A percentile compares a stretch with the other conserved stretches of the same genome.
Evolutionary conservation across 2,888 invertebrate species (phyloP).

Genomic region (Podotricha telesiphe): DNA sequence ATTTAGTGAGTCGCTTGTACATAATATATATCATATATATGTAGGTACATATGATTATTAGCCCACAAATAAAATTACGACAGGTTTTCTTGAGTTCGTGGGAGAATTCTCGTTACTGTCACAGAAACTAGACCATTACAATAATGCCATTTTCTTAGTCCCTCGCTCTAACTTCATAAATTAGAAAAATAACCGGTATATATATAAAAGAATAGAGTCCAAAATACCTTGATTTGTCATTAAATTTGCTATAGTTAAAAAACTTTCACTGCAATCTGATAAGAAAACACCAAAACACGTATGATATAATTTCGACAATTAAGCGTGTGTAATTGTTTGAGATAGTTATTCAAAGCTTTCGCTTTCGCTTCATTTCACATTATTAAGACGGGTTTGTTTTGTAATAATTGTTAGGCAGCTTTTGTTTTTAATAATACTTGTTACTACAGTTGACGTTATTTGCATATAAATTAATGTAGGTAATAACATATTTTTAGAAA

Average conservation of each 20-base stretch:
- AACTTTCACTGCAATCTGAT: slow-evolving; percentile 37
- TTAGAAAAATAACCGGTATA: too few species aligned
- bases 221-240: slow-evolving; percentile 10
- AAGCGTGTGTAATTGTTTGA: slow-evolving; percentile 35
- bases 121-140: slow-evolving; percentile 7
- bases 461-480: too few species aligned
- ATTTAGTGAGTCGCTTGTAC: too few species aligned
- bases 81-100: slow-evolving; percentile 8
- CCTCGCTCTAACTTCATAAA: background rate
- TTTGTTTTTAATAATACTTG: background rate
- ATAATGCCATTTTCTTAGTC: background rate
- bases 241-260: background rate
- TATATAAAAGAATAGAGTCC: slow-evolving; percentile 10
- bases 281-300: slow-evolving; percentile 28
- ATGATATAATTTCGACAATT: slow-evolving; percentile 37
- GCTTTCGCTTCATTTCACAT: slow-evolving; percentile 41
- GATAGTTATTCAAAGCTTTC: slow-evolving; percentile 35
- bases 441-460: too few species aligned
- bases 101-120: background rate
- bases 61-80: background rate
- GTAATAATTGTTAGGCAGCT: background rate
- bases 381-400: slow-evolving; percentile 25
- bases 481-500: too few species aligned
- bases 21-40: background rate
- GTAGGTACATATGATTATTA: background rate